Percentiles rank a stretch among this genome's conserved stretches.
phyloP scores from a whole-genome alignment of 2,113 vertebrate genomes.

The Noturus placidus region DNA sequence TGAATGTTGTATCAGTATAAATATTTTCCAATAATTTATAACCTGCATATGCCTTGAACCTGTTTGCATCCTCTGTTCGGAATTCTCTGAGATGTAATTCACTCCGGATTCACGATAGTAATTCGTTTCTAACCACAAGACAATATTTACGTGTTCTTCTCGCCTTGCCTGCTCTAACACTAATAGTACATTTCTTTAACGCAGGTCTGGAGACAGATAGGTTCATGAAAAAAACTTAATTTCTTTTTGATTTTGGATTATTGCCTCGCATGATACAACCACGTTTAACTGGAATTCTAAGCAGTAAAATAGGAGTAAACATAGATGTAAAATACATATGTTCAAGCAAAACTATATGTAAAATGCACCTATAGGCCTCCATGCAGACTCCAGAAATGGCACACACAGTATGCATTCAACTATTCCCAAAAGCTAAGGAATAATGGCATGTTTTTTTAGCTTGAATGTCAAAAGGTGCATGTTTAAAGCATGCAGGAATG shows the following conservation, averaged over 20 bases:
- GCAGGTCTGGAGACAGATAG: background rate
- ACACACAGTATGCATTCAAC: background rate
- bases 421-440: background rate
- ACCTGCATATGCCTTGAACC: background rate
- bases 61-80: background rate
- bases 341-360: background rate
- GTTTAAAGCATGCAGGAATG: background rate
- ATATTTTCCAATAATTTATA: background rate
- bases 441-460: background rate
- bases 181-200: background rate
- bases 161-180: background rate
- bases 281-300: background rate
- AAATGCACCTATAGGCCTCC: background rate
- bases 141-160: background rate
- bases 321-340: background rate
- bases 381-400: background rate
- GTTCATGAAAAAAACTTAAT: background rate
- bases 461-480: background rate
- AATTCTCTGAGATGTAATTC: background rate
- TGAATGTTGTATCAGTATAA: background rate
- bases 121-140: background rate
- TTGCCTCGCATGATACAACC: background rate
- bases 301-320: background rate
- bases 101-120: background rate
- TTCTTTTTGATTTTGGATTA: background rate